Base-by-base conservation (phyloP, 2,797 vertebrate genomes). In the Poliocrania exsul region DNA sequence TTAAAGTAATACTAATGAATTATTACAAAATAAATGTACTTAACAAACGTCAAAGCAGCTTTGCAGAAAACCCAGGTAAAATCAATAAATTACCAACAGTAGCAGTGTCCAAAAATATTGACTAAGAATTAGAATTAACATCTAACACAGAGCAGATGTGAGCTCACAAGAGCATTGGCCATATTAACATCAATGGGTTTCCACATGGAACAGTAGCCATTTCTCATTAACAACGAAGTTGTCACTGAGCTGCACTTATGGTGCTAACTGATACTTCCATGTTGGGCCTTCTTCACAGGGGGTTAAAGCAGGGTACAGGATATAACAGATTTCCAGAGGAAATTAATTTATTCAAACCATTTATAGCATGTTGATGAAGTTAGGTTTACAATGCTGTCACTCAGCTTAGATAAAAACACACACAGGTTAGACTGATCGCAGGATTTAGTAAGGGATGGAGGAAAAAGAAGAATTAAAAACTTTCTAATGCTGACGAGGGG, bases 121-220 rank as follows among this genome's bases (percentile, higher is more conserved):
- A 66, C 94, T 90, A 87, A 94, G 84, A 95, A 86, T 86, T 93
- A 96, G 95, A 97, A 96, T 98, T 98, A 98, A 97, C 97, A 96
- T 96, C 97, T 98, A 98, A 99, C 96, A 97, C 97, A 97, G 97
- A 98, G 97, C 98, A 98, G 98, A 98, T 99, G 98, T 98, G 97
- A 96, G 96, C 97, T 97, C 95, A 81, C 96, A 96, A 98, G 97
- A 97, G 96, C 97, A 92, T 83, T 96, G 98, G 93, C 94, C 84
- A 85, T 94, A 98, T 97, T 98, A 97, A 98, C 98, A 98, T 98
- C 98, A 98, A 97, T 98, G 96, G 96, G 96, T 95, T 98, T 98
- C 98, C 93, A 88, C 97, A 97, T 98, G 97, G 96, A 98, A 96
- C 95, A 96, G 96, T 97, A 97, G 95, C 97, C 93, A 97, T 98